Evolutionary conservation across 2,113 vertebrate genomes (phyloP).

Genomic region (Odontesthes bonariensis): DNA sequence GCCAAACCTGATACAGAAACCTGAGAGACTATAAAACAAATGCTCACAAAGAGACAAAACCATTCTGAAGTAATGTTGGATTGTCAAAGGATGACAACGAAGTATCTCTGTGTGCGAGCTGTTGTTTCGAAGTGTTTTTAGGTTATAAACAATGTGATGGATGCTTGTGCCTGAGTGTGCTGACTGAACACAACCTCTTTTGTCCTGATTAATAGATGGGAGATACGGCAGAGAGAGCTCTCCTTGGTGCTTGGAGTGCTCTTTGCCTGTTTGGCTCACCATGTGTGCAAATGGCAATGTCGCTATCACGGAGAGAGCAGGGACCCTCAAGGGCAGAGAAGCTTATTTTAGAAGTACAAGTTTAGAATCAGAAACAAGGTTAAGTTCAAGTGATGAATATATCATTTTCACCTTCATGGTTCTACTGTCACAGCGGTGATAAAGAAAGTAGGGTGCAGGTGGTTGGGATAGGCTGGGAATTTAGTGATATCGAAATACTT

Average conservation of each 20-base stretch:
- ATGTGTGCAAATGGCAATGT: slow-evolving; percentile 16
- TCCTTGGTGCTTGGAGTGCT: slow-evolving; percentile 43
- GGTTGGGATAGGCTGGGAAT: background rate
- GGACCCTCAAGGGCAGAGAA: slow-evolving; percentile 14
- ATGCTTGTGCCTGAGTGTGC: slow-evolving; percentile 57
- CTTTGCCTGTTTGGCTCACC: slow-evolving; percentile 20
- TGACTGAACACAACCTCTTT: slow-evolving; percentile 65
- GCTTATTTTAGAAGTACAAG: slow-evolving; percentile 38
- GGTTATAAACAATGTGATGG: slow-evolving; percentile 67
- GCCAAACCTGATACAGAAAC: background rate
- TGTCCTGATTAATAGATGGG: slow-evolving; percentile 73
- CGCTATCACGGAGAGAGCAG: slow-evolving; percentile 4
- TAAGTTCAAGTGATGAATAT: slow-evolving; percentile 34
- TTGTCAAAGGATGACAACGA: slow-evolving; percentile 8
- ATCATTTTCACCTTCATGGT: slow-evolving; percentile 1
- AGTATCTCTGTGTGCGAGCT: slow-evolving; percentile 2
- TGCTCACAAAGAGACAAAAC: background rate
- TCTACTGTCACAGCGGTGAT: background rate
- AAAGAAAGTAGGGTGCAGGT: slow-evolving; percentile 3
- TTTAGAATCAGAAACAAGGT: slow-evolving; percentile 30
- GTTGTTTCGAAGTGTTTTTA: slow-evolving; percentile 34
- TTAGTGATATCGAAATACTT: background rate
- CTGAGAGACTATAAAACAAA: background rate
- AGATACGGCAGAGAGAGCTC: slow-evolving; percentile 44
- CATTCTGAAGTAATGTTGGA: slow-evolving; percentile 10